Percentiles rank a stretch among this genome's conserved stretches.
Conservation (phyloP, 2,113 vertebrate genomes). For the Hydropotes inermis region DNA sequence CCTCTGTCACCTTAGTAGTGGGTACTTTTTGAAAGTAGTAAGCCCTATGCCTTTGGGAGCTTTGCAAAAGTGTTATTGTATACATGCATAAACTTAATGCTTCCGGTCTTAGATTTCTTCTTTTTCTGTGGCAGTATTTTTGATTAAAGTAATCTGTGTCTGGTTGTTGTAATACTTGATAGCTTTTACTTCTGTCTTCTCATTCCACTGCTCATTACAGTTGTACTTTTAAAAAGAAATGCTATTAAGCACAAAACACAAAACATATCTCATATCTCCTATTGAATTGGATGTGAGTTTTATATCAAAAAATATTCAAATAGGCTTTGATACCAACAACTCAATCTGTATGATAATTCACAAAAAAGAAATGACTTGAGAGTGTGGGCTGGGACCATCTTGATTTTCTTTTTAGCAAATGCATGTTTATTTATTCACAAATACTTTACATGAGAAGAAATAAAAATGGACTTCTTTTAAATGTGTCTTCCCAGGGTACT, state of each 20-base stretch:
- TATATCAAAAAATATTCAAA: constrained; percentile 61
- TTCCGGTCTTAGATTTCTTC: constrained; percentile 42
- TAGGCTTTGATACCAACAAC: not conserved
- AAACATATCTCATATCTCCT: constrained; percentile 32
- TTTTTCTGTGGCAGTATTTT: constrained; percentile 59
- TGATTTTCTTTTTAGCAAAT: constrained; percentile 42
- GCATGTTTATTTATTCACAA: constrained; percentile 6
- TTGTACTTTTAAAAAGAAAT: constrained; percentile 46
- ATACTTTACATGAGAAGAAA: not conserved
- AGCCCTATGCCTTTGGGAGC: constrained; percentile 69
- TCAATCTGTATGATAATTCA: constrained; percentile 69
- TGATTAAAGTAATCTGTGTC: constrained; percentile 48
- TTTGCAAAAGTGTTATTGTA: constrained; percentile 48
- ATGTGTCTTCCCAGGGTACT: not conserved
- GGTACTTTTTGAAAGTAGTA: constrained; percentile 70
- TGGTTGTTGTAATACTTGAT: constrained; percentile 50
- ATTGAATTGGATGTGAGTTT: constrained; percentile 49
- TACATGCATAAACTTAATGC: constrained; percentile 61
- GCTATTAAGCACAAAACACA: constrained; percentile 44
- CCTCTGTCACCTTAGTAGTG: constrained; percentile 77
- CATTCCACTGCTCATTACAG: constrained; percentile 34
- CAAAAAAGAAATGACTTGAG: constrained; percentile 47
- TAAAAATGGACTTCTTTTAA: constrained; percentile 23
- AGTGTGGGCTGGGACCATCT: not conserved
- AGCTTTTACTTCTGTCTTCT: not conserved